Evolutionary conservation across 2,113 vertebrate genomes (phyloP).

Genomic region (Uropsilus gracilis): DNA sequence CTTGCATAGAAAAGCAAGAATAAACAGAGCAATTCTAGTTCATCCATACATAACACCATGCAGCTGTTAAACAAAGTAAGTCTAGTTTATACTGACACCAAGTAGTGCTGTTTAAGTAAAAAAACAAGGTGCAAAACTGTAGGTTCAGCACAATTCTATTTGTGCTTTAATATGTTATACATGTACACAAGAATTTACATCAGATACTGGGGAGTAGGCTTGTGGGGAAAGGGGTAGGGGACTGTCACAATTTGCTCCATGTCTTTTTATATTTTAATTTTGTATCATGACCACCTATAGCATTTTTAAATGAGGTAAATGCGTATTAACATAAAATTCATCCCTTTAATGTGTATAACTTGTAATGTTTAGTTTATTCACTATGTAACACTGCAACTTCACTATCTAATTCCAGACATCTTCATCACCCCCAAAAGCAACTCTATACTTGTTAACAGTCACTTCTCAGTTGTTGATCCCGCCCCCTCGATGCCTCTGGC

Average conservation of each 20-base stretch:
- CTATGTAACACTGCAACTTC: background rate
- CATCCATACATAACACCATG: background rate
- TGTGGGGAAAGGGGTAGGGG: background rate
- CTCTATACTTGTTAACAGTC: background rate
- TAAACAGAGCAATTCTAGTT: background rate
- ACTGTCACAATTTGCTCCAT: conserved; percentile 28
- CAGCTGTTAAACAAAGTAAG: background rate
- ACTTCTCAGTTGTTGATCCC: background rate
- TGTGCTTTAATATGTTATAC: background rate
- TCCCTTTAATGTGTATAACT: background rate
- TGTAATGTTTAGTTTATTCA: background rate
- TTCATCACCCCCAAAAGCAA: background rate
- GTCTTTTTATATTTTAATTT: conserved; percentile 19
- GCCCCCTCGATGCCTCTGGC: background rate
- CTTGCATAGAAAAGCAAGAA: no score
- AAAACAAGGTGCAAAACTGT: background rate
- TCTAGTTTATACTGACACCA: background rate
- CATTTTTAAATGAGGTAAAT: background rate
- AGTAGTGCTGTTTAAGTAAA: background rate
- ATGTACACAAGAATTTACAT: background rate
- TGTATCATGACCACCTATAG: background rate
- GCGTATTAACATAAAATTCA: background rate
- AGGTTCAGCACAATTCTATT: background rate
- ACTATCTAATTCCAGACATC: background rate
- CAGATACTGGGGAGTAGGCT: background rate